Evolutionary conservation across 2,888 invertebrate genomes (phyloP).

Genomic region (Ypsolopha scabrella): DNA sequence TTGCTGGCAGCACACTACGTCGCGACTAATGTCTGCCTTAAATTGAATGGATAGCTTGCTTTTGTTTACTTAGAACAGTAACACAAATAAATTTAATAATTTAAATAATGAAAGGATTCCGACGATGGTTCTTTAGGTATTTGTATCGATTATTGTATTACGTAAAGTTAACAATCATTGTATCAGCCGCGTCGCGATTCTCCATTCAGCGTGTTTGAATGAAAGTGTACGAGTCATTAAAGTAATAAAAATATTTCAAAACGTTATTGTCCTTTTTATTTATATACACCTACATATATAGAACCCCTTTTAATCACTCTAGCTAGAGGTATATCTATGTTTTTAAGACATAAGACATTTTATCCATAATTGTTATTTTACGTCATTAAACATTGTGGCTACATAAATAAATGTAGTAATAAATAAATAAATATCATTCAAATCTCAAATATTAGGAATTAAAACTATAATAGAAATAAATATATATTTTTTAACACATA

Average conservation of each 20-base stretch:
- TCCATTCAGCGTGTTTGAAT: constrained; percentile 58
- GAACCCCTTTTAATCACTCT: background rate
- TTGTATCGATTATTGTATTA: constrained; percentile 44
- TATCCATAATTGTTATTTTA: too few species aligned
- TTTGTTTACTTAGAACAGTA: constrained; percentile 19
- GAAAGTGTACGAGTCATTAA: constrained; percentile 51
- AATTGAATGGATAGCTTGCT: too few species aligned
- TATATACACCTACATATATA: background rate
- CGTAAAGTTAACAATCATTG: constrained; percentile 43
- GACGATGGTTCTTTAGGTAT: constrained; percentile 37
- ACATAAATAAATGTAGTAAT: too few species aligned
- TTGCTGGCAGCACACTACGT: too few species aligned
- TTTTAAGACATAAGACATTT: too few species aligned
- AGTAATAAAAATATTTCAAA: constrained; percentile 36
- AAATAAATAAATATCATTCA: too few species aligned
- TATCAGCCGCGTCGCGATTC: constrained; percentile 52
- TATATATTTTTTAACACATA: too few species aligned
- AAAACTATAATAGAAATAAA: too few species aligned
- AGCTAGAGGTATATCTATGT: background rate
- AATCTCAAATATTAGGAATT: too few species aligned
- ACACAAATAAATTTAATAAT: constrained; percentile 40
- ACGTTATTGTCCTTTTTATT: background rate
- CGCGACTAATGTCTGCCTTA: too few species aligned
- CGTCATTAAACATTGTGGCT: too few species aligned
- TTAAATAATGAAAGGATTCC: constrained; percentile 46